A percentile compares a stretch with the other conserved stretches of the same genome.
Conservation (phyloP, 1,140 invertebrate genomes). For the Bombus waltoni region DNA sequence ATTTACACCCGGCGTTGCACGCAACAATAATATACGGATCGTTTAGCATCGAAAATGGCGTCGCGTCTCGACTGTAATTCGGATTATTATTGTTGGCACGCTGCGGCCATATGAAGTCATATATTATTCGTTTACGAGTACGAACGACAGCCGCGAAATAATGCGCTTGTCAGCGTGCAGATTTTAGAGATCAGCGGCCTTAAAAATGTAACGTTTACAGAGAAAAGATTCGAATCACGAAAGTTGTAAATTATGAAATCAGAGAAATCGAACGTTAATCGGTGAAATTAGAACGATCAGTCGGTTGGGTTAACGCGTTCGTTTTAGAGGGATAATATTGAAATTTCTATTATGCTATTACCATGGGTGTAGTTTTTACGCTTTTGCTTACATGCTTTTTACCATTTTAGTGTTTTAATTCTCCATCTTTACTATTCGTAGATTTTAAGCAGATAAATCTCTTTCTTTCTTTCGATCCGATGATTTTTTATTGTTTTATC, state of each 20-base stretch:
- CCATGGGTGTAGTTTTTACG: background rate
- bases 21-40: background rate
- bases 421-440: too few species aligned
- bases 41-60: slow-evolving; percentile 5
- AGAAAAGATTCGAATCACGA: too few species aligned
- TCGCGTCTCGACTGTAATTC: background rate
- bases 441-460: too few species aligned
- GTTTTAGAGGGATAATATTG: background rate
- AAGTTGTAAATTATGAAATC: background rate
- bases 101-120: too few species aligned
- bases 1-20: background rate
- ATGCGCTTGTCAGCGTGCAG: background rate
- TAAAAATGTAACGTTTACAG: too few species aligned
- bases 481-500: too few species aligned
- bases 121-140: background rate
- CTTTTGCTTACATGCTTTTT: background rate
- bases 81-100: slow-evolving; percentile 48
- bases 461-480: too few species aligned
- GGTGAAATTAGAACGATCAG: background rate
- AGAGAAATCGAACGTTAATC: background rate
- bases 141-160: background rate
- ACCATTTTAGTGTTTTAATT: too few species aligned
- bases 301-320: background rate
- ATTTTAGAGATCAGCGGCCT: background rate
- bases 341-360: background rate